Base-by-base conservation (phyloP, 2,888 invertebrate genomes). In the Pheosia tremula region DNA sequence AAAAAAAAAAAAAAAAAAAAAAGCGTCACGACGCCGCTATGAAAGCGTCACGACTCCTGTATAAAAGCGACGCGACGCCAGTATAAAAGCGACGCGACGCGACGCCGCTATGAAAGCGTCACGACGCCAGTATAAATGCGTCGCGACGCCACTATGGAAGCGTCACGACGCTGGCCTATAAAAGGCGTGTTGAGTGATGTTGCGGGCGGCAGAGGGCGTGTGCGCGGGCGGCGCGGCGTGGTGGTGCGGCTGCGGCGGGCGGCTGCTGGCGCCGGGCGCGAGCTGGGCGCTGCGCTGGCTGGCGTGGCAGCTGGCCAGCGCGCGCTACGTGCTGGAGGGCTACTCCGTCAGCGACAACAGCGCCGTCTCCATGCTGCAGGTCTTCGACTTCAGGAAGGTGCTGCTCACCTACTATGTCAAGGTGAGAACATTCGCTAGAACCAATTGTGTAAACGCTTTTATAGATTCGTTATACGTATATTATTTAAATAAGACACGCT, bases 291-390 rank as follows among this genome's bases (percentile, higher is more conserved):
- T 98, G 98, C 87, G 97, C 97, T 80, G 98, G 98, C 98, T 59
- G 99, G 99, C 89, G 98, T 99, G n/a, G 98, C 99, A 71, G 74
- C 74, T 99, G 98, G 94, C 97, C 97, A 50, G 76, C 74, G 97
- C 98, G n/a, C 98, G 99, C 83, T 99, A 99, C 89, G 98, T 99
- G 60, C 95, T 99, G 41, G 99, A 99, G 90, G 99, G 99, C 0
- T 99, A 99, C 93, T 98, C 98, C 75, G 99, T 99, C 80, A 97
- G 98, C 0, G 99, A 99, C 91, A 99, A 99, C 94, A 97, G 97
- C 80, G 99, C 99, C 53, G 97, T 97, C 43, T 98, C 99, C 71
- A 98, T 99, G 96, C 95, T 99, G 70, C 99, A 99, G 93, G 98
- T 99, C 10, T 99, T 98, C 88, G 99, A 99, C 91, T 98, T 99